Evolutionary conservation across 2,888 invertebrate species (phyloP).

Genomic region (Xestia sexstrigata): DNA sequence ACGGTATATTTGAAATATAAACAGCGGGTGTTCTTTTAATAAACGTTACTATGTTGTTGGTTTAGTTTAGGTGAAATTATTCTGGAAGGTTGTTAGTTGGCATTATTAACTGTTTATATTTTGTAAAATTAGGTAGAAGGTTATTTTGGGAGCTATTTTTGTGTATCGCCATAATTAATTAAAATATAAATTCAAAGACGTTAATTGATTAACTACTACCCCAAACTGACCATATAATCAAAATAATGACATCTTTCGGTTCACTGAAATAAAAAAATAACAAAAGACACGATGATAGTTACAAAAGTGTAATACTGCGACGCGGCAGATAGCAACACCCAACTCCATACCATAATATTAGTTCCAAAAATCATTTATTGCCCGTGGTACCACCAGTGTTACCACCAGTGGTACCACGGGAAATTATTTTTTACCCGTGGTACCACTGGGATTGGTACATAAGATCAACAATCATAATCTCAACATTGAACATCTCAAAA

Average conservation of each 20-base stretch:
- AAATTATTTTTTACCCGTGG: too few species aligned
- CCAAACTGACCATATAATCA: neutral
- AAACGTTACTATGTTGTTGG: constrained; percentile 41
- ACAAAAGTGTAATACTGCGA: too few species aligned
- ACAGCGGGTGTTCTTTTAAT: constrained; percentile 73
- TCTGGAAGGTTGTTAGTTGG: constrained; percentile 6
- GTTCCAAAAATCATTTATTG: too few species aligned
- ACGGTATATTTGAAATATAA: constrained; percentile 73
- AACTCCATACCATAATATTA: too few species aligned
- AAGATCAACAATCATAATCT: too few species aligned
- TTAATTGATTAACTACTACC: neutral
- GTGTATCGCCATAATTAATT: neutral
- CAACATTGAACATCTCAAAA: too few species aligned
- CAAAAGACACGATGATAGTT: too few species aligned
- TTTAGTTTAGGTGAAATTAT: constrained; percentile 29
- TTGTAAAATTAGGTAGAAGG: neutral
- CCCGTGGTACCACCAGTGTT: too few species aligned
- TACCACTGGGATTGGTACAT: too few species aligned
- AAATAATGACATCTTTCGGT: neutral
- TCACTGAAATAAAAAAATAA: neutral
- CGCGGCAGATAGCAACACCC: too few species aligned
- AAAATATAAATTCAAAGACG: neutral
- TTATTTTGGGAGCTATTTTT: neutral
- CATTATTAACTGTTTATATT: constrained; percentile 2
- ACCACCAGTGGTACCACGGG: too few species aligned